Conservation (phyloP, 2,113 vertebrate species). For the Holacanthus passer region DNA sequence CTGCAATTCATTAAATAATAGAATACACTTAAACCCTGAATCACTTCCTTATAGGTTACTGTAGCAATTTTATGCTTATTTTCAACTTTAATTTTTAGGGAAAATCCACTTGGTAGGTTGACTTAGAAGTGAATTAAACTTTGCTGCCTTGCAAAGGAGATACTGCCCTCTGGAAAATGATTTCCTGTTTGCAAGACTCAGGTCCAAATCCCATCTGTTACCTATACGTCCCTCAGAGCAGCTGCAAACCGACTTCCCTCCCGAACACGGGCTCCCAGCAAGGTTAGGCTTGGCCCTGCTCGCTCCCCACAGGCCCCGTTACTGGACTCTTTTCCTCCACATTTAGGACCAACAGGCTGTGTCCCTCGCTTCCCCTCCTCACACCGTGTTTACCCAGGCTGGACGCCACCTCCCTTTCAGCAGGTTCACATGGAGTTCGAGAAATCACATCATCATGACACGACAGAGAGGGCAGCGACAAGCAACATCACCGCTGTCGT, state of each 20-base stretch:
- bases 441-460: conserved; percentile 72
- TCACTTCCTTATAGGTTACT: conserved; percentile 15
- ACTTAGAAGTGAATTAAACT: conserved; percentile 26
- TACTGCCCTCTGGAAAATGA: conserved; percentile 37
- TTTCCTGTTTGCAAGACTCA: conserved; percentile 50
- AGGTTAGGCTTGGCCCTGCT: conserved; percentile 57
- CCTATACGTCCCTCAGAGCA: conserved; percentile 46
- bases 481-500: conserved; percentile 14
- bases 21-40: conserved; percentile 10
- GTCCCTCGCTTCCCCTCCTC: conserved; percentile 60
- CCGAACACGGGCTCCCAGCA: conserved; percentile 34
- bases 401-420: conserved; percentile 69
- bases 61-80: conserved; percentile 42
- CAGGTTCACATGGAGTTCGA: conserved; percentile 74
- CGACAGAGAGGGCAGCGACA: conserved; percentile 29
- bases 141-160: conserved; percentile 40
- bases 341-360: conserved; percentile 68
- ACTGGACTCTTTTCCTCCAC: conserved; percentile 66
- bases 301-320: conserved; percentile 60
- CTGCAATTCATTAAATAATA: conserved; percentile 36
- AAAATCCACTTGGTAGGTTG: conserved; percentile 25
- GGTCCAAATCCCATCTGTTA: conserved; percentile 32
- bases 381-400: conserved; percentile 72
- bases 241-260: conserved; percentile 49
- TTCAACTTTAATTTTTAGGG: conserved; percentile 23